phyloP scores from a whole-genome alignment of 2,113 vertebrate genomes.

The Callaeas wilsoni region DNA sequence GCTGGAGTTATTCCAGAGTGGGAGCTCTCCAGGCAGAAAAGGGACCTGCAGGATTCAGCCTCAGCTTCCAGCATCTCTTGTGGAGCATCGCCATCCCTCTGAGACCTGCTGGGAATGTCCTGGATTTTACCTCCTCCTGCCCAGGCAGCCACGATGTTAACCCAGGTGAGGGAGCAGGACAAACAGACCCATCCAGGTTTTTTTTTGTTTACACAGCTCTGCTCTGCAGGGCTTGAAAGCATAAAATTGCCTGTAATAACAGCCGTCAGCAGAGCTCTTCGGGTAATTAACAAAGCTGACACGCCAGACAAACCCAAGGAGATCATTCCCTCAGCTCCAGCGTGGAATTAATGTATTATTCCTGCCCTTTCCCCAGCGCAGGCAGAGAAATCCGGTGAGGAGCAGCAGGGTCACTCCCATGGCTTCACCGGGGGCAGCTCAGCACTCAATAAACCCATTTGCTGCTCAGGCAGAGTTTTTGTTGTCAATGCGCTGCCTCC shows the following conservation, averaged over 20 bases:
- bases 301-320: neutral
- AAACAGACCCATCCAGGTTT: neutral
- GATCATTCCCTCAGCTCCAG: neutral
- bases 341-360: neutral
- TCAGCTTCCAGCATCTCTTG: neutral
- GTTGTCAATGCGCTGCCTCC: neutral
- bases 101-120: neutral
- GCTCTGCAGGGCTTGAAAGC: neutral
- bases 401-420: neutral
- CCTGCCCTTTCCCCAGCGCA: neutral
- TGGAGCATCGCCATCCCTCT: neutral
- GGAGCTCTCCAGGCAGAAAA: neutral
- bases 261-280: neutral
- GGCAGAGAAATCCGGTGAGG: neutral
- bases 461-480: neutral
- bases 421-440: neutral
- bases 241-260: neutral
- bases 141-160: neutral
- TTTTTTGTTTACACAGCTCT: neutral
- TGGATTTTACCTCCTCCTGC: neutral
- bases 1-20: neutral
- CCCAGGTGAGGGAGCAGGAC: neutral
- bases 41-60: neutral
- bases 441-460: neutral
- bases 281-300: conserved; percentile 21